These are phyloP conservation scores for Frankliniella fusca DNA, from an alignment of 2,888 invertebrate species.

Conservation along the genomic window DNA sequence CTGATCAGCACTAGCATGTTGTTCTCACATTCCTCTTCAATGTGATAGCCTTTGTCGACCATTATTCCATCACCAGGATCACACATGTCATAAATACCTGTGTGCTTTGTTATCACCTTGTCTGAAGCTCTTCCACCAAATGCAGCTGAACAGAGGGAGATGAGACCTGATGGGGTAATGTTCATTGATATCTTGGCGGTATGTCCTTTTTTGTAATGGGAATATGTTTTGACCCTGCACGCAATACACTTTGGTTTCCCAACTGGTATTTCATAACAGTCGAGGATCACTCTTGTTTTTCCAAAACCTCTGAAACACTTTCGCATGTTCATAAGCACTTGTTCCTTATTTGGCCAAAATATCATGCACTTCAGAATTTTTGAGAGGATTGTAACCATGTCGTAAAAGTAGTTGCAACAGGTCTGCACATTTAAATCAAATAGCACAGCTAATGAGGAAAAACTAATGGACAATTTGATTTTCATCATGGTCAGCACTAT, in stretches of 20 bases:
- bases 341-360: background rate
- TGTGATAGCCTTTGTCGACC: conserved; percentile 29
- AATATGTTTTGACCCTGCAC: conserved; percentile 23
- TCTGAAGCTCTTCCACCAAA: conserved; percentile 30
- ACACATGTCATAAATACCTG: conserved; percentile 27
- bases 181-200: conserved; percentile 31
- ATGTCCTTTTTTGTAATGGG: conserved; percentile 18
- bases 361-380: background rate
- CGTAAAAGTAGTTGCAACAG: background rate
- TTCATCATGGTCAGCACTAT: background rate
- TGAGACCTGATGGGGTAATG: conserved; percentile 29
- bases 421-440: background rate
- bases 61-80: conserved; percentile 29
- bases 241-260: conserved; percentile 26
- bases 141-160: conserved; percentile 29
- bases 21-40: conserved; percentile 27
- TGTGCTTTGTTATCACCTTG: conserved; percentile 28
- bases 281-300: conserved; percentile 28
- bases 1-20: background rate
- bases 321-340: background rate
- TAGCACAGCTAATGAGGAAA: background rate
- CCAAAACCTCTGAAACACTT: background rate
- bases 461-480: background rate
- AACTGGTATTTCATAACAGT: conserved; percentile 30
- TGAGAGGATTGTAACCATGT: background rate